Evolutionary conservation across 2,888 invertebrate species (phyloP).

Genomic region (Drosophila cognata): DNA sequence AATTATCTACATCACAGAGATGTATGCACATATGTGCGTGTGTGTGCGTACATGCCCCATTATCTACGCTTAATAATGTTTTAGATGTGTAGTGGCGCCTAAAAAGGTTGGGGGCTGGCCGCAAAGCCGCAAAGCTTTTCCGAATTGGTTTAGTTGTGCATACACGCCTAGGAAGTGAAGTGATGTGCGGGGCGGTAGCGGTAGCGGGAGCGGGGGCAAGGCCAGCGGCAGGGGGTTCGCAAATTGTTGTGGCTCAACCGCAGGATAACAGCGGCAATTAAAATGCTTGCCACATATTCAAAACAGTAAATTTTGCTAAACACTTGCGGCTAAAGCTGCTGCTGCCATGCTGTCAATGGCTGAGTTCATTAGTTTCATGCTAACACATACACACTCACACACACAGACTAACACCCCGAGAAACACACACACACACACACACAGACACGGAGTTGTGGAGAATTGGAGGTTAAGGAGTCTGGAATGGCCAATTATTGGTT

Average conservation of each 20-base stretch:
- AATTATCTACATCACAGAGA: not conserved
- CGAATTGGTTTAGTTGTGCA: conserved; percentile 27
- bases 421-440: not conserved
- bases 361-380: conserved; percentile 50
- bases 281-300: conserved; percentile 51
- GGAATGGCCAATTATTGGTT: conserved; percentile 5
- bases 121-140: conserved; percentile 60
- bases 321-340: conserved; percentile 36
- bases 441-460: not conserved
- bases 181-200: not conserved
- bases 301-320: conserved; percentile 58
- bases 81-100: not conserved
- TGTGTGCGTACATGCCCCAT: not conserved
- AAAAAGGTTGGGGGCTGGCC: conserved; percentile 34
- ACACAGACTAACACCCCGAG: not conserved
- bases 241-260: conserved; percentile 74
- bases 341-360: conserved; percentile 8
- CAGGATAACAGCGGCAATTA: conserved; percentile 73
- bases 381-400: conserved; percentile 15
- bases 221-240: not conserved
- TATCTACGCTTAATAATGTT: not conserved
- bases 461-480: not conserved
- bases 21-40: not conserved
- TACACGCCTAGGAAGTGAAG: conserved; percentile 8
- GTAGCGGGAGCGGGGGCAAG: not conserved